Evolutionary conservation across 2,888 invertebrate species (phyloP).

Genomic region (Drosophila borealis): DNA sequence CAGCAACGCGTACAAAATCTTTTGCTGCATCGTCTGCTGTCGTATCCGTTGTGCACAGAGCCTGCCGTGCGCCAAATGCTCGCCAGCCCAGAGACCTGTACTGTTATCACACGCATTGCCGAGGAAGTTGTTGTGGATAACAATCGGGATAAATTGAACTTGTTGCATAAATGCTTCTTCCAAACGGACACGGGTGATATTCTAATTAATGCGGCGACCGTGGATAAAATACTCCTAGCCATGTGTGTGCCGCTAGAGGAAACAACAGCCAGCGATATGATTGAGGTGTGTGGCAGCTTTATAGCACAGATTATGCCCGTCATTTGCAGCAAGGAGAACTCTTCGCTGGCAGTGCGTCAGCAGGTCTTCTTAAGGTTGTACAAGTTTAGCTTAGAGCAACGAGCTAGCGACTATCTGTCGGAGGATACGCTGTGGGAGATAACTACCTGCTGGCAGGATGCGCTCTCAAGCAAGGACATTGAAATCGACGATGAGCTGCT

Average conservation of each 20-base stretch:
- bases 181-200: conserved; percentile 84
- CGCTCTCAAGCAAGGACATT: conserved; percentile 84
- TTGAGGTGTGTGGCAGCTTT: conserved; percentile 86
- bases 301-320: conserved; percentile 86
- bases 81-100: conserved; percentile 67
- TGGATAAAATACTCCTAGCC: conserved; percentile 80
- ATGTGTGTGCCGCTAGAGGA: conserved; percentile 74
- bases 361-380: conserved; percentile 85
- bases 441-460: conserved; percentile 87
- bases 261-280: conserved; percentile 69
- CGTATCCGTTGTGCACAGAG: conserved; percentile 83
- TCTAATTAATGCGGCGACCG: conserved; percentile 79
- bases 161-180: conserved; percentile 84
- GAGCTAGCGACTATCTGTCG: conserved; percentile 78
- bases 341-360: conserved; percentile 83
- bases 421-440: conserved; percentile 87
- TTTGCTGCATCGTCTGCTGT: conserved; percentile 82
- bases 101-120: conserved; percentile 78
- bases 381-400: conserved; percentile 84
- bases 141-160: conserved; percentile 79
- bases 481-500: conserved; percentile 70
- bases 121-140: conserved; percentile 71
- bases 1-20: conserved; percentile 77
- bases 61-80: conserved; percentile 80
- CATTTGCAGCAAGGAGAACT: conserved; percentile 85